Percentiles rank a stretch among this genome's conserved stretches.
Evolutionary conservation across 2,113 vertebrate species (phyloP).

Genomic region (Phaethon lepturus): DNA sequence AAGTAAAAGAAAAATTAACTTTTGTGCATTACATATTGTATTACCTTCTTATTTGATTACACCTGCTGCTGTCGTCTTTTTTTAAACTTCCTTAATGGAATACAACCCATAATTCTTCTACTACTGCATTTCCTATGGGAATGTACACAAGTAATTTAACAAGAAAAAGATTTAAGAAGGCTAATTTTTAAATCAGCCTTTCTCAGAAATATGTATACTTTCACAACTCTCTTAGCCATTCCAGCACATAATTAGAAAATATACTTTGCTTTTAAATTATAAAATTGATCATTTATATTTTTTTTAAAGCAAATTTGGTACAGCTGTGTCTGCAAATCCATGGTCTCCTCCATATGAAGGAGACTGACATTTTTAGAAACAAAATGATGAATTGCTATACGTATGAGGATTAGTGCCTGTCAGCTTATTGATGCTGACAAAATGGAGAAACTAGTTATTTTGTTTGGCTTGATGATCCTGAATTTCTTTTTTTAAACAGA

Average conservation of each 20-base stretch:
- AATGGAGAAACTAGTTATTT: conserved; percentile 84
- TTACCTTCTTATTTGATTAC: background rate
- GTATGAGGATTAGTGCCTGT: background rate
- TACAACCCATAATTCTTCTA: background rate
- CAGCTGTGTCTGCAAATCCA: background rate
- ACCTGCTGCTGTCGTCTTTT: background rate
- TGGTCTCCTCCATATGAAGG: background rate
- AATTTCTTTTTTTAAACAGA: conserved; percentile 71
- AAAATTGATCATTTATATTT: background rate
- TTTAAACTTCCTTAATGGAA: background rate
- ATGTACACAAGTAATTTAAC: background rate
- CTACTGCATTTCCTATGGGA: background rate
- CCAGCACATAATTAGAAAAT: background rate
- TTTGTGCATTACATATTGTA: background rate
- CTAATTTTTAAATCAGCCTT: background rate
- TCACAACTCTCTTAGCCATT: background rate
- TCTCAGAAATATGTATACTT: background rate
- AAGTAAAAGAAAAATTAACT: background rate
- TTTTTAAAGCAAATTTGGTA: background rate
- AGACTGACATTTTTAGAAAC: background rate
- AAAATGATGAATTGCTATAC: background rate
- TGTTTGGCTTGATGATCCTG: conserved; percentile 74
- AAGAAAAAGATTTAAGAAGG: background rate
- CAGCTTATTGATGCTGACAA: conserved; percentile 39
- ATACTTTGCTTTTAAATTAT: background rate